Percentiles rank a stretch among this genome's conserved stretches.
These are phyloP conservation scores for Urocyon cinereoargenteus DNA, from an alignment of 2,797 vertebrate genomes.

Conservation along the genomic window DNA sequence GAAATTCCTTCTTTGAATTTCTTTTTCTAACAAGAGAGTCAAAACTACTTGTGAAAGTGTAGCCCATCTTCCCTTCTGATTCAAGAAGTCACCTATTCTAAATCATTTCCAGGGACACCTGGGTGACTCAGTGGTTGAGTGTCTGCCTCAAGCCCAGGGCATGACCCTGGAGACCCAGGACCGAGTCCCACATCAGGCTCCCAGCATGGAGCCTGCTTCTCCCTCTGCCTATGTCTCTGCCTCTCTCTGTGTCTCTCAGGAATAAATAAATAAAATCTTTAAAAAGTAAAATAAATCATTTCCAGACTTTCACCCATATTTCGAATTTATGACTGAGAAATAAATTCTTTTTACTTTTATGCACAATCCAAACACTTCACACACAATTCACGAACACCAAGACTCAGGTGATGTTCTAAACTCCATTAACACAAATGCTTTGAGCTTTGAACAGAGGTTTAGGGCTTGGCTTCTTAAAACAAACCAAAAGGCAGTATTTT, in stretches of 20 bases:
- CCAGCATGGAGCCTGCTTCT: too few species aligned
- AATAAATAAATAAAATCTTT: too few species aligned
- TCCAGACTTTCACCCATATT: constrained; percentile 7
- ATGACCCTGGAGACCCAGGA: rapidly evolving
- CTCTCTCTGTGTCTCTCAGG: too few species aligned
- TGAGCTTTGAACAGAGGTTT: constrained; percentile 38
- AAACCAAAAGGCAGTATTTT: constrained; percentile 42
- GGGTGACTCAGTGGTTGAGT: too few species aligned
- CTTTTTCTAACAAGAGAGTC: constrained; percentile 42
- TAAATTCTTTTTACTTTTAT: constrained; percentile 61
- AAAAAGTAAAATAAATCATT: constrained; percentile 7
- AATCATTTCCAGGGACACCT: background rate
- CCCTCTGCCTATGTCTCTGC: too few species aligned
- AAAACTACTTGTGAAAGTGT: constrained; percentile 25
- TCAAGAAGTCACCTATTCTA: constrained; percentile 38
- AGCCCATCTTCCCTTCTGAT: background rate
- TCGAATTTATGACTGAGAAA: constrained; percentile 39
- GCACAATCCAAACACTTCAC: constrained; percentile 44
- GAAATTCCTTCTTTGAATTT: constrained; percentile 39
- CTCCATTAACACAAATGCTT: constrained; percentile 39
- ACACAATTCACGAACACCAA: constrained; percentile 23
- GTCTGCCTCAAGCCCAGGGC: too few species aligned
- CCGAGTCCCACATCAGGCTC: too few species aligned
- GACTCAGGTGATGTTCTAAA: constrained; percentile 23
- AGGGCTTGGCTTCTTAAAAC: constrained; percentile 42